phyloP scores from a whole-genome alignment of 2,797 vertebrate genomes.

The Coilia nasus region DNA sequence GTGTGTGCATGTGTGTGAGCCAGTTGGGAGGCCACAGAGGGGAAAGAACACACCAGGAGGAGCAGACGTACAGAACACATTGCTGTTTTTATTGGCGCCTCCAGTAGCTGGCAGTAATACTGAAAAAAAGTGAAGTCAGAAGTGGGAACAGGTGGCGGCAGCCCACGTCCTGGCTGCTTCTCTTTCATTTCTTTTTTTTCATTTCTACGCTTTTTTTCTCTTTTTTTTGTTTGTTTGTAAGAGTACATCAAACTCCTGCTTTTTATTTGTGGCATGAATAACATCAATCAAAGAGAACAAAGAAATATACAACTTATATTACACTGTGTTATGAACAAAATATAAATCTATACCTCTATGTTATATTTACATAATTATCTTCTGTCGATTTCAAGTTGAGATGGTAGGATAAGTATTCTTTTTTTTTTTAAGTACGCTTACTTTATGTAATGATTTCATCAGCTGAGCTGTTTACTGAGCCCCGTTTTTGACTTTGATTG shows the following conservation, averaged over 20 bases:
- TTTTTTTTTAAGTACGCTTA: conserved; percentile 56
- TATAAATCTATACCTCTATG: conserved; percentile 99
- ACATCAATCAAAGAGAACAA: conserved; percentile 99
- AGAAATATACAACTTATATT: conserved; percentile 99
- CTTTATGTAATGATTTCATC: conserved; percentile 69
- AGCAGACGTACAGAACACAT: conserved; percentile 89
- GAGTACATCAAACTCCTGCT: conserved; percentile 88
- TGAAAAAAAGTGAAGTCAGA: conserved; percentile 92
- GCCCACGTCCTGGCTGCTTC: conserved; percentile 79
- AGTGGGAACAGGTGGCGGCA: conserved; percentile 90
- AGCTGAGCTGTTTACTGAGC: conserved; percentile 92
- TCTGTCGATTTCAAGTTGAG: conserved; percentile 99
- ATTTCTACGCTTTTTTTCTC: conserved; percentile 74
- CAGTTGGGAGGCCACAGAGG: conserved; percentile 28
- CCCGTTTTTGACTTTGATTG: conserved; percentile 98
- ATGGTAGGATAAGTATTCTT: conserved; percentile 85
- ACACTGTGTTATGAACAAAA: conserved; percentile 99
- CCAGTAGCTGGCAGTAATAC: conserved; percentile 99
- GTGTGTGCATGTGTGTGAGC: conserved; percentile 49
- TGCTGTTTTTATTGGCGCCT: conserved; percentile 99
- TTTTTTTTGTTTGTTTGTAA: conserved; percentile 82
- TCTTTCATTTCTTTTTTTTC: conserved; percentile 70
- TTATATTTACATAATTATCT: conserved; percentile 99
- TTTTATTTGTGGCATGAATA: conserved; percentile 98
- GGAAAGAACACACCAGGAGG: conserved; percentile 71